phyloP scores from a whole-genome alignment of 2,888 invertebrate species.

The Eumerus sabulonum region DNA sequence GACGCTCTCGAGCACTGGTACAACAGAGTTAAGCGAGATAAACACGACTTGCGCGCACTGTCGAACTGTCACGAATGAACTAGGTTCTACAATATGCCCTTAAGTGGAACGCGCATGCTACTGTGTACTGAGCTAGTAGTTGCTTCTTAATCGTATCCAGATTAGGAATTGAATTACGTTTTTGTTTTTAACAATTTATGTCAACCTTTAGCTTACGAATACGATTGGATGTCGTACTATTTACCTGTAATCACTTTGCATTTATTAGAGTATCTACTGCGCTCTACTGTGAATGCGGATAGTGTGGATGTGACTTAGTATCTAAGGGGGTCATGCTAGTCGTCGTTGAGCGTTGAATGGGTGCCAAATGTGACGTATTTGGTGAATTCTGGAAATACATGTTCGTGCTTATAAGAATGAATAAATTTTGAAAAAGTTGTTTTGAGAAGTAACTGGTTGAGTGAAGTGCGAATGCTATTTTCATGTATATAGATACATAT shows the following conservation, averaged over 20 bases:
- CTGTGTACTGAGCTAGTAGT: conserved; percentile 7
- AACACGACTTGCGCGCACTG: conserved; percentile 28
- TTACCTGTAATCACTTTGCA: no score
- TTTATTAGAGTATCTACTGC: no score
- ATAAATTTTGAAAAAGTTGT: no score
- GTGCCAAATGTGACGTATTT: no score
- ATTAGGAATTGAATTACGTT: conserved; percentile 38
- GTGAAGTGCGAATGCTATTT: no score
- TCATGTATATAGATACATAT: no score
- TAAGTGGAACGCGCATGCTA: conserved; percentile 36
- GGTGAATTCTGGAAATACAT: no score
- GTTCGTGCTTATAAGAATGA: no score
- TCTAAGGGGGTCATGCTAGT: no score
- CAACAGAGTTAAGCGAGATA: not conserved
- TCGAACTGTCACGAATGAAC: conserved; percentile 50
- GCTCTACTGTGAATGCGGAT: conserved; percentile 11
- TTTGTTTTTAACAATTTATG: conserved; percentile 23
- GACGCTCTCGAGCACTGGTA: conserved; percentile 1
- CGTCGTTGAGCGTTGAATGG: no score
- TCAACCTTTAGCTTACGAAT: conserved; percentile 19
- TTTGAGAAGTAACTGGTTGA: no score
- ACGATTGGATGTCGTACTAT: conserved; percentile 19
- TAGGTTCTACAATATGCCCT: conserved; percentile 28
- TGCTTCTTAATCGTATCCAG: conserved; percentile 49
- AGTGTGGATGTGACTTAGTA: conserved; percentile 10